These are phyloP conservation scores for Chrysaora quinquecirrha DNA, from an alignment of 30 jellyfish, hydroid and myxozoan species.

Conservation along the genomic window DNA sequence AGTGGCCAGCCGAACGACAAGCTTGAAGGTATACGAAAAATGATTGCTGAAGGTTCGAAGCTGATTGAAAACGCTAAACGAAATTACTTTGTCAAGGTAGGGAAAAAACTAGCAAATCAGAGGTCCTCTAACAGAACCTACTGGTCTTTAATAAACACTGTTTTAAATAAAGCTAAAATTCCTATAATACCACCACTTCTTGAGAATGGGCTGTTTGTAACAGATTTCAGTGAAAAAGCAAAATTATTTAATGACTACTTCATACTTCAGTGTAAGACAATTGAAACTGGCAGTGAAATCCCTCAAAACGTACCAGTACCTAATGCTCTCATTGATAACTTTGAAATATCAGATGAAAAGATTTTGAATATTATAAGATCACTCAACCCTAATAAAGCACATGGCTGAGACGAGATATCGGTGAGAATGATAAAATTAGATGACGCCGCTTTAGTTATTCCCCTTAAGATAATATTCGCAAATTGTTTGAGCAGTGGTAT, in stretches of 20 bases:
- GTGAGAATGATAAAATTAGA: no score
- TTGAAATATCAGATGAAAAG: conserved; percentile 53
- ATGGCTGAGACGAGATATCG: no score
- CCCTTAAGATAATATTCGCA: no score
- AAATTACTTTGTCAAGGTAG: conserved; percentile 51
- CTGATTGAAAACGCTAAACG: conserved; percentile 66
- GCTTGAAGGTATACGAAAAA: conserved; percentile 48
- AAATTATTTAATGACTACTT: conserved; percentile 58
- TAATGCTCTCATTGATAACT: conserved; percentile 36
- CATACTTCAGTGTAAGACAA: no score
- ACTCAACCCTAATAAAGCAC: no score
- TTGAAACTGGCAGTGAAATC: no score
- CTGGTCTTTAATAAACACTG: conserved; percentile 54
- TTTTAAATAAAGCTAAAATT: conserved; percentile 63
- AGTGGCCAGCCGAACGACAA: conserved; percentile 59
- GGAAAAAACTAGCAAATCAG: conserved; percentile 59
- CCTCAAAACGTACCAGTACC: conserved; percentile 44
- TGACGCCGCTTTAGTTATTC: conserved; percentile 57
- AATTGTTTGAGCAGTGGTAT: conserved; percentile 38
- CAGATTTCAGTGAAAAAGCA: conserved; percentile 80
- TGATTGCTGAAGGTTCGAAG: conserved; percentile 50
- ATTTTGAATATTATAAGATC: conserved; percentile 39
- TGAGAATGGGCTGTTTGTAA: no score
- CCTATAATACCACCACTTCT: conserved; percentile 75
- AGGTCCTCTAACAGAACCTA: conserved; percentile 62